Conservation (phyloP, 2,797 vertebrate genomes). For the Pseudochaenichthys georgianus region DNA sequence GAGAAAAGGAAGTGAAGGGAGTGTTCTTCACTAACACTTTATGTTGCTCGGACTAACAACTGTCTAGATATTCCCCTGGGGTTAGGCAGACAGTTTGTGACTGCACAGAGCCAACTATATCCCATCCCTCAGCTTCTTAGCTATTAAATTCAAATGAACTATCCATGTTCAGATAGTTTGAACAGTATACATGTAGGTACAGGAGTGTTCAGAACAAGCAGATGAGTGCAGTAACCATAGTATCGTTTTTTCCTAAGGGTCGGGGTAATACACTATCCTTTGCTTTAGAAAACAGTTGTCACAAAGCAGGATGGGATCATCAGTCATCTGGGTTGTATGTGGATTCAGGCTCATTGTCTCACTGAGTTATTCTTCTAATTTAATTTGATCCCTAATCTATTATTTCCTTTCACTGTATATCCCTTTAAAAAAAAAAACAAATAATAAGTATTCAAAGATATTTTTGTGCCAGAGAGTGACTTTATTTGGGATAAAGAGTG, state of each 20-base stretch:
- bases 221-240: slow-evolving; percentile 35
- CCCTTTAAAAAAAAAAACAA: too few relatives aligned
- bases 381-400: not conserved
- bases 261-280: too few relatives aligned
- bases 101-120: slow-evolving; percentile 12
- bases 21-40: not conserved
- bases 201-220: slow-evolving; percentile 38
- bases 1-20: not conserved
- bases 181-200: not conserved
- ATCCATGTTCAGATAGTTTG: slow-evolving; percentile 42
- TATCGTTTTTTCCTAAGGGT: slow-evolving; percentile 36
- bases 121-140: slow-evolving; percentile 42
- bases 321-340: slow-evolving; percentile 12
- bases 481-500: too few relatives aligned
- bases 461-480: too few relatives aligned
- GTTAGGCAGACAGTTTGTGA: slow-evolving; percentile 18
- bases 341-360: not conserved
- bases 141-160: not conserved
- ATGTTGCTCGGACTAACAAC: slow-evolving; percentile 18
- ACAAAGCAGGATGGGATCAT: slow-evolving; percentile 3
- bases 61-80: slow-evolving; percentile 1
- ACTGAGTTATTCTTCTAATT: not conserved
- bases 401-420: too few relatives aligned
- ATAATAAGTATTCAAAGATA: too few relatives aligned
- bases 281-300: too few relatives aligned